Evolutionary conservation across 2,797 vertebrate genomes (phyloP).

Genomic region (Jordanella pulchra): DNA sequence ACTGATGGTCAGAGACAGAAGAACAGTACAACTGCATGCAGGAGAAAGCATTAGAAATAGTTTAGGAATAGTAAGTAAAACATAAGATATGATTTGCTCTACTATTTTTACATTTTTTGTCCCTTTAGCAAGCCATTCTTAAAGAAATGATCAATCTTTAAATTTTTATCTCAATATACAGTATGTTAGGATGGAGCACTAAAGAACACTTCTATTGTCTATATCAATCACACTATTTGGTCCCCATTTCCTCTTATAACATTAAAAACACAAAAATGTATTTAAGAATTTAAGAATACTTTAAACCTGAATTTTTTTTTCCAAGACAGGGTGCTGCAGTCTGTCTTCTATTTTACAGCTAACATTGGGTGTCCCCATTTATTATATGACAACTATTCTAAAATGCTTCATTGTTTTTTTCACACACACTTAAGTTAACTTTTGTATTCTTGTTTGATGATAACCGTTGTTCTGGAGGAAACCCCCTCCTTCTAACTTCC

Average conservation of each 20-base stretch:
- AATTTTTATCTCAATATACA: background rate
- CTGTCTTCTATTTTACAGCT: no score
- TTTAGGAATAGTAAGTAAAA: background rate
- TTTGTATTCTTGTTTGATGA: background rate
- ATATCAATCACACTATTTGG: background rate
- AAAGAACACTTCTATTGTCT: background rate
- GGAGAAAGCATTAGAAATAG: conserved; percentile 6
- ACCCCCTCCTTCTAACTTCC: no score
- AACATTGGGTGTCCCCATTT: no score
- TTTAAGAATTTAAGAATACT: background rate
- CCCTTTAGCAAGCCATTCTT: no score
- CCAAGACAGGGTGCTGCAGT: no score
- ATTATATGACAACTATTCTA: no score
- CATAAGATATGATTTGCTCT: background rate
- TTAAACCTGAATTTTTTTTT: no score
- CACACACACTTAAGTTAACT: no score
- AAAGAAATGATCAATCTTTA: background rate
- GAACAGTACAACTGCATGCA: conserved; percentile 14
- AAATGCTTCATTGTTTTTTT: no score
- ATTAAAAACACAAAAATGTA: background rate
- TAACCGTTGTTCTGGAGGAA: no score
- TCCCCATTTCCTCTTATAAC: background rate
- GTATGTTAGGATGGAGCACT: background rate
- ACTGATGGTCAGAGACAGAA: conserved; percentile 22
- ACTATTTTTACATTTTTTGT: background rate